A percentile compares a stretch with the other conserved stretches of the same genome.
Conservation (phyloP, 2,113 vertebrate genomes). For the Falcunculus frontatus region DNA sequence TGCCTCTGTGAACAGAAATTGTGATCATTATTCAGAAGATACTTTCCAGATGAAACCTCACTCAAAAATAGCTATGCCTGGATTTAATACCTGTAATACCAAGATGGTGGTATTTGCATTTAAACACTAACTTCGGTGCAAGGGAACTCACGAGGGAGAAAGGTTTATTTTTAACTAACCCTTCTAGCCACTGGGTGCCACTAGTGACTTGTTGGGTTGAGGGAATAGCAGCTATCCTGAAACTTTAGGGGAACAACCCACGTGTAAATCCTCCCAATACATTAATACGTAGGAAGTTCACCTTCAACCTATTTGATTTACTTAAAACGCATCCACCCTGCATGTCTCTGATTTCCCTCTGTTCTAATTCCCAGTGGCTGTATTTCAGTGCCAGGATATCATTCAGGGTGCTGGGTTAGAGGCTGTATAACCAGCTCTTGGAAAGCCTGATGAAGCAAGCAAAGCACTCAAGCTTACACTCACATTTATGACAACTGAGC, state of each 20-base stretch:
- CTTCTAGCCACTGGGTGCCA: constrained; percentile 64
- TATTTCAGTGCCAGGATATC: not conserved
- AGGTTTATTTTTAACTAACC: constrained; percentile 50
- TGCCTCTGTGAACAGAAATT: not conserved
- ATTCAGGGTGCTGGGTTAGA: not conserved
- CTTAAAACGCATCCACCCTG: not conserved
- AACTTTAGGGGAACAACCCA: not conserved
- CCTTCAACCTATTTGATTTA: not conserved
- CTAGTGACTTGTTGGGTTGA: constrained; percentile 49
- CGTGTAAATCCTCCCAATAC: not conserved
- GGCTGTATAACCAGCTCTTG: not conserved
- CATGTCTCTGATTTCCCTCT: not conserved
- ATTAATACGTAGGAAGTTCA: not conserved
- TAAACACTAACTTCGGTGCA: not conserved
- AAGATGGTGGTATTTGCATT: not conserved
- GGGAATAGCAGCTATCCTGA: not conserved
- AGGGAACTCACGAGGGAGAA: not conserved
- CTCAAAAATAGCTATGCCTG: not conserved
- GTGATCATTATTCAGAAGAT: not conserved
- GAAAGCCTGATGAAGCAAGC: not conserved
- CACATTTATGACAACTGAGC: not conserved
- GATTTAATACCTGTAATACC: not conserved
- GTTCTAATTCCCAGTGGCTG: not conserved
- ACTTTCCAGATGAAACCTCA: not conserved
- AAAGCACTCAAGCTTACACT: not conserved